Evolutionary conservation across 2,888 invertebrate species (phyloP).

Genomic region (Drosophila emarginata): DNA sequence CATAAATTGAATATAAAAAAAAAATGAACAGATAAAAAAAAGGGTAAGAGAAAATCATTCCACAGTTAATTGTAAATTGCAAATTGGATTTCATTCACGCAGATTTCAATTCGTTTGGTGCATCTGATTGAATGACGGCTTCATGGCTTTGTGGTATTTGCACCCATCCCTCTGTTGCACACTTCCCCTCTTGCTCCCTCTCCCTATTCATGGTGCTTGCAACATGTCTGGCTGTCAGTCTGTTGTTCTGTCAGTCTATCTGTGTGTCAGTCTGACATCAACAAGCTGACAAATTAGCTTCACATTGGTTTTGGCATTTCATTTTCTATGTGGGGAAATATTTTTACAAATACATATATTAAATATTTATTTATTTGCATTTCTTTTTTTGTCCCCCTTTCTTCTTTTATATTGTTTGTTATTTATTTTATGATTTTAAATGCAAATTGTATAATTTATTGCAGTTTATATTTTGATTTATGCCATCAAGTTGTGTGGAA

Average conservation of each 20-base stretch:
- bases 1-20: conserved; percentile 31
- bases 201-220: conserved; percentile 9
- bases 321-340: conserved; percentile 24
- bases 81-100: conserved; percentile 39
- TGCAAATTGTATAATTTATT: conserved; percentile 67
- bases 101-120: conserved; percentile 43
- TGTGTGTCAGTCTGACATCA: conserved; percentile 31
- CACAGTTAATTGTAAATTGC: conserved; percentile 58
- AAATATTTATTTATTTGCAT: conserved; percentile 23
- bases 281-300: conserved; percentile 71
- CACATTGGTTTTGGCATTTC: conserved; percentile 55
- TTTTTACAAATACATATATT: conserved; percentile 45
- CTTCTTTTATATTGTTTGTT: conserved; percentile 21
- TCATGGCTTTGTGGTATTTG: conserved; percentile 37
- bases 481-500: conserved; percentile 19
- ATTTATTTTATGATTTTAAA: conserved; percentile 55
- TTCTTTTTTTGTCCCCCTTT: not conserved
- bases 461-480: conserved; percentile 58
- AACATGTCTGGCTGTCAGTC: not conserved
- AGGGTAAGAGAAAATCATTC: conserved; percentile 22
- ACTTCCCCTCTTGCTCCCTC: not conserved
- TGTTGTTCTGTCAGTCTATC: conserved; percentile 9
- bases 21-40: conserved; percentile 1
- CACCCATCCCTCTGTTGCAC: not conserved
- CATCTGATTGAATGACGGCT: conserved; percentile 59